Percentiles rank a stretch among this genome's conserved stretches.
These are phyloP conservation scores for Heteromormyrus szaboi DNA, from an alignment of 2,797 vertebrate genomes.

Conservation along the genomic window DNA sequence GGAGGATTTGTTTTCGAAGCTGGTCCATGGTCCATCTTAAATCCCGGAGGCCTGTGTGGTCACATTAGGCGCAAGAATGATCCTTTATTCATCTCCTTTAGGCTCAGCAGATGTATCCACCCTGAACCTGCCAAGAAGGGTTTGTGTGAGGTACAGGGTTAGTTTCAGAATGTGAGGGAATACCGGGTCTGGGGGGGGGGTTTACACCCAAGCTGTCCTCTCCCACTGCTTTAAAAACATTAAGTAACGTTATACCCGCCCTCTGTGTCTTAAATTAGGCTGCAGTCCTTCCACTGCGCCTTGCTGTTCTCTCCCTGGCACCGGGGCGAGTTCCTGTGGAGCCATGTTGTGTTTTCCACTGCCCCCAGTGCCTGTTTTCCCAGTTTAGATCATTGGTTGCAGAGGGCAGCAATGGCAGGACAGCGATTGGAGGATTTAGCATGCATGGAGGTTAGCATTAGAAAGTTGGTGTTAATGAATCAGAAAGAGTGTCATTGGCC, in stretches of 20 bases:
- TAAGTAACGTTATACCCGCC: conserved; percentile 1
- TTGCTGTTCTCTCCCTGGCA: neutral
- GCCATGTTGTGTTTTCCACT: neutral
- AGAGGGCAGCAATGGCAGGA: neutral
- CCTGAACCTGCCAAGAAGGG: neutral
- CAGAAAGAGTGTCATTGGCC: neutral
- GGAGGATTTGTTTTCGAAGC: no score
- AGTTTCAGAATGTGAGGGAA: neutral
- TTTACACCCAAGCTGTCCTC: conserved; percentile 11
- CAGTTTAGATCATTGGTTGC: neutral
- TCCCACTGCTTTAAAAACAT: neutral
- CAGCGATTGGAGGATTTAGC: neutral
- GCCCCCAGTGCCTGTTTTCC: neutral
- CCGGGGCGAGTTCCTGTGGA: neutral
- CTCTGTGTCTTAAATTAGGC: neutral
- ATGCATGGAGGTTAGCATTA: neutral
- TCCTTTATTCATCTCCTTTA: neutral
- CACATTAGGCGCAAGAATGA: neutral
- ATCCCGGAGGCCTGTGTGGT: neutral
- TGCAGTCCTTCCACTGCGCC: neutral
- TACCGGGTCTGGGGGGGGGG: neutral
- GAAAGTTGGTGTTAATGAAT: neutral
- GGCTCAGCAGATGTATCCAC: neutral
- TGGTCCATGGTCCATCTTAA: neutral
- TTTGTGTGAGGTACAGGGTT: neutral